Conservation (phyloP, 2,888 invertebrate genomes). For the Limulus polyphemus region DNA sequence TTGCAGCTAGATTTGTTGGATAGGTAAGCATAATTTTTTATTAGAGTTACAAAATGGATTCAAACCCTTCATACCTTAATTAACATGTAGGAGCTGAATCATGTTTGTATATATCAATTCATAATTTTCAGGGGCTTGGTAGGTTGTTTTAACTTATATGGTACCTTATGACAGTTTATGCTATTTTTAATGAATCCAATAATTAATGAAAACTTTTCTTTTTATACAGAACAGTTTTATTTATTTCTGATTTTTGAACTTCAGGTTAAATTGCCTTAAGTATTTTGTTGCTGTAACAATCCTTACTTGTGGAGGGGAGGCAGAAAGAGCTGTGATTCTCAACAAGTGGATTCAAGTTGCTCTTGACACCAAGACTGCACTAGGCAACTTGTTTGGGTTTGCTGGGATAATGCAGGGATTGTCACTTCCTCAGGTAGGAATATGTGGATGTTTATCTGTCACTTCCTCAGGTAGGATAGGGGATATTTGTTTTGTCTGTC, state of each 20-base stretch:
- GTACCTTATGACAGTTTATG: no score
- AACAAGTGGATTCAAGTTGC: constrained; percentile 91
- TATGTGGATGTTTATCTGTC: background rate
- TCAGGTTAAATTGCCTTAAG: constrained; percentile 69
- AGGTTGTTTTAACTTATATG: no score
- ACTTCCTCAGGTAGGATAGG: no score
- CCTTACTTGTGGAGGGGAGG: constrained; percentile 67
- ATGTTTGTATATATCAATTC: no score
- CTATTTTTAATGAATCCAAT: no score
- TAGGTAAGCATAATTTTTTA: constrained; percentile 56
- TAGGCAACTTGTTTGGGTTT: constrained; percentile 84
- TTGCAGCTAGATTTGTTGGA: constrained; percentile 73
- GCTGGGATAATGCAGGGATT: constrained; percentile 81
- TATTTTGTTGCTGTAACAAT: constrained; percentile 76
- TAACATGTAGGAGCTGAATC: no score
- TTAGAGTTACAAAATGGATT: no score
- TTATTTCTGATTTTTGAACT: constrained; percentile 27
- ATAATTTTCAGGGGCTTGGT: no score
- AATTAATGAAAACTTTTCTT: no score
- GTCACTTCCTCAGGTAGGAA: constrained; percentile 65
- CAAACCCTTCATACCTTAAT: no score
- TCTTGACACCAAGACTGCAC: constrained; percentile 73
- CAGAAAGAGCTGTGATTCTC: constrained; percentile 59
- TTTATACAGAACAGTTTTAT: no score
- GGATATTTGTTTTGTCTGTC: no score